These are phyloP conservation scores for Drosophila orosa DNA, from an alignment of 1,140 invertebrate genomes.

Conservation along the genomic window DNA sequence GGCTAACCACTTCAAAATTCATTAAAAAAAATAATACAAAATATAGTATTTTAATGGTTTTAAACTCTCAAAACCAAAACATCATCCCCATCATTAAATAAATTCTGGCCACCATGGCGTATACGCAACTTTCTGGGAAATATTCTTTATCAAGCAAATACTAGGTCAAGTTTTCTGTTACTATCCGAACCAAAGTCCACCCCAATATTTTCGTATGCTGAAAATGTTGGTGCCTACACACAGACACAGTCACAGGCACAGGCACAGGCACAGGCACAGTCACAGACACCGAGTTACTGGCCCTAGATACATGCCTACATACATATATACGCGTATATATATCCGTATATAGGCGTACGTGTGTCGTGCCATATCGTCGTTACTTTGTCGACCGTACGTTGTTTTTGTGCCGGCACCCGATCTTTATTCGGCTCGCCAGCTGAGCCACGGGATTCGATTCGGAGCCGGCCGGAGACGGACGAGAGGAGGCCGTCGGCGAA, in stretches of 20 bases:
- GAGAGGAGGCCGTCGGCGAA: background rate
- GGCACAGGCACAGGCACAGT: conserved; percentile 19
- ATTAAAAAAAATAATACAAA: too few species aligned
- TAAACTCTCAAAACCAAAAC: too few species aligned
- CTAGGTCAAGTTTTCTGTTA: conserved; percentile 4
- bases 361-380: conserved; percentile 66
- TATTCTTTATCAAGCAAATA: background rate
- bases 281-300: conserved; percentile 35
- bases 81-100: background rate
- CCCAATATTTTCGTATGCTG: conserved; percentile 44
- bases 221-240: conserved; percentile 43
- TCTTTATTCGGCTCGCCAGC: conserved; percentile 61
- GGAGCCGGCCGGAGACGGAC: conserved; percentile 24
- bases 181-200: conserved; percentile 23
- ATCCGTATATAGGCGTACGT: conserved; percentile 35
- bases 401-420: conserved; percentile 73
- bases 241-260: conserved; percentile 22
- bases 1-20: too few species aligned
- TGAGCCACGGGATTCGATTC: conserved; percentile 44
- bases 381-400: conserved; percentile 55
- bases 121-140: background rate
- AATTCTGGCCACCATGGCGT: background rate
- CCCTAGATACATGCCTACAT: conserved; percentile 37
- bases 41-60: too few species aligned
- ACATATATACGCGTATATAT: conserved; percentile 27